phyloP scores from a whole-genome alignment of 2,113 vertebrate genomes.

The Telmatochromis bifrenatus region DNA sequence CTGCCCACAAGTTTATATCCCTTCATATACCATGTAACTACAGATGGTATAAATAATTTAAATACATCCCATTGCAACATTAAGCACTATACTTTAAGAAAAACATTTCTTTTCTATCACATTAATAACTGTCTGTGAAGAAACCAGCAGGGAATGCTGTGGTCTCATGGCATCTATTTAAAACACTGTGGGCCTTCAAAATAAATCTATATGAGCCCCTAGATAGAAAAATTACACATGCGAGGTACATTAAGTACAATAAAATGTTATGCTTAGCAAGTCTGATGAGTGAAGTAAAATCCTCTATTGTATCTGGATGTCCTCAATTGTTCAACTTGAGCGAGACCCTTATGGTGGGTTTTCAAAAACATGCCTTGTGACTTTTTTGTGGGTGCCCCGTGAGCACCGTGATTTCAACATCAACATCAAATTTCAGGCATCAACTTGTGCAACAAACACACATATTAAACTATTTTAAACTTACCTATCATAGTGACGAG shows the following conservation, averaged over 20 bases:
- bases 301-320: background rate
- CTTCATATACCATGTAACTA: background rate
- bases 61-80: background rate
- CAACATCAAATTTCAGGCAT: background rate
- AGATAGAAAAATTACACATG: background rate
- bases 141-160: background rate
- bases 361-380: background rate
- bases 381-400: background rate
- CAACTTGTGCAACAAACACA: background rate
- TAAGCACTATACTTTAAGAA: background rate
- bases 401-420: background rate
- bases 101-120: background rate
- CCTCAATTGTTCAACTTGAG: background rate
- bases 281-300: background rate
- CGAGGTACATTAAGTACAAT: background rate
- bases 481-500: background rate
- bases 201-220: background rate
- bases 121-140: background rate
- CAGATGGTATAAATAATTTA: background rate
- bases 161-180: background rate
- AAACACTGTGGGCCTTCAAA: background rate
- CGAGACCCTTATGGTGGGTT: background rate
- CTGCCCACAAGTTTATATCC: background rate
- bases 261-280: background rate
- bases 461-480: background rate